phyloP scores from a whole-genome alignment of 2,888 invertebrate species.

The Parelbella ahira region DNA sequence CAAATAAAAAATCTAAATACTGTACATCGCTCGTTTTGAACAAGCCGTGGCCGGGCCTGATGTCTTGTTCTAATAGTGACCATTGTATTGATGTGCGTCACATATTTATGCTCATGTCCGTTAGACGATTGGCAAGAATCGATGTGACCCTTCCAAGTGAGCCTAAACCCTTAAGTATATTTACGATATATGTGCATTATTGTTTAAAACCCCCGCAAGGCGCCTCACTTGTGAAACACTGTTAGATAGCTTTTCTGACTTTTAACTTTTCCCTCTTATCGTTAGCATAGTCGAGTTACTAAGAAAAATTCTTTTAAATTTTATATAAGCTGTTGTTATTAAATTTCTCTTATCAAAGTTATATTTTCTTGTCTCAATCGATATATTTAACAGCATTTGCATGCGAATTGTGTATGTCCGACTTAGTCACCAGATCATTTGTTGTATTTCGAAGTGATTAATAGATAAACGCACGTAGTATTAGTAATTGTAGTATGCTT shows the following conservation, averaged over 20 bases:
- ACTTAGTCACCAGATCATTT: too few relatives aligned
- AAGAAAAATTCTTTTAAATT: conserved; percentile 1
- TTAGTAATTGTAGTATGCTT: neutral
- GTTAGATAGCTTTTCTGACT: conserved; percentile 56
- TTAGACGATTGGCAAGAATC: conserved; percentile 66
- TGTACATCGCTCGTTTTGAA: conserved; percentile 5
- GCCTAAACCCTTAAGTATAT: conserved; percentile 55
- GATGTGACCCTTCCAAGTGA: conserved; percentile 68
- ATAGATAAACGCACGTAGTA: conserved; percentile 4
- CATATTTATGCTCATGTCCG: conserved; percentile 71
- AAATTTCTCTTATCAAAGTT: conserved; percentile 12
- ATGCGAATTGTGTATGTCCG: conserved; percentile 12
- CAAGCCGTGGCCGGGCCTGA: conserved; percentile 45
- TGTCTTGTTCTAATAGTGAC: conserved; percentile 66
- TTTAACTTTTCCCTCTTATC: conserved; percentile 16
- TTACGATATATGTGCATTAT: conserved; percentile 43
- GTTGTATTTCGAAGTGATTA: too few relatives aligned
- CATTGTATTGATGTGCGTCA: conserved; percentile 79
- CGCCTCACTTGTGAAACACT: conserved; percentile 80
- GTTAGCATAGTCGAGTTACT: conserved; percentile 8
- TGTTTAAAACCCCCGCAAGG: conserved; percentile 57
- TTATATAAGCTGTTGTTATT: conserved; percentile 1
- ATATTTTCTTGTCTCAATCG: neutral
- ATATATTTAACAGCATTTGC: conserved; percentile 7
- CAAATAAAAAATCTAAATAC: too few relatives aligned